These are phyloP conservation scores for Philopotamus ludificatus DNA, from an alignment of 1,140 invertebrate species.

Conservation along the genomic window DNA sequence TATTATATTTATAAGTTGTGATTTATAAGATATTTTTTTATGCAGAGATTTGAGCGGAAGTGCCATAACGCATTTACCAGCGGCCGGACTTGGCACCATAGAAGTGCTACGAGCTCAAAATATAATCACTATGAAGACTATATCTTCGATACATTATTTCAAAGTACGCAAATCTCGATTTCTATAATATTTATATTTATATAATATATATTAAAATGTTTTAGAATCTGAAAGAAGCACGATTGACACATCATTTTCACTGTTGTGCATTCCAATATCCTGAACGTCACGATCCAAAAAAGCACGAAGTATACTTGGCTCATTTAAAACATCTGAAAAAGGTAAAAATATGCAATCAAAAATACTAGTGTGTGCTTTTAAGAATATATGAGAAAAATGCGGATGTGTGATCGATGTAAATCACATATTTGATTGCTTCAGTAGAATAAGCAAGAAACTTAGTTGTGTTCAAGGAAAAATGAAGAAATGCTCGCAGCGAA, in stretches of 20 bases:
- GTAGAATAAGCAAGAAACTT: slow-evolving; percentile 18
- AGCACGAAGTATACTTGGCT: slow-evolving; percentile 60
- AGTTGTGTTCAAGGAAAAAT: slow-evolving; percentile 35
- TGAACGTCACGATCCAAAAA: slow-evolving; percentile 68
- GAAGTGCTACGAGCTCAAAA: slow-evolving; percentile 65
- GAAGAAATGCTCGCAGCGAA: not conserved
- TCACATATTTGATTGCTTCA: slow-evolving; percentile 2
- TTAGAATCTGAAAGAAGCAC: slow-evolving; percentile 57
- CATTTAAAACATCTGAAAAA: slow-evolving; percentile 53
- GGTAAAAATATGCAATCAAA: too few relatives aligned
- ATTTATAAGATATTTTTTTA: not conserved
- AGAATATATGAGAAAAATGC: too few relatives aligned
- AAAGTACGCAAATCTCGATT: slow-evolving; percentile 47
- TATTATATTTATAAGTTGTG: not conserved
- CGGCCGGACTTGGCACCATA: slow-evolving; percentile 64
- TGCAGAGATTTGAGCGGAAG: slow-evolving; percentile 66
- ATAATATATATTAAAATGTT: too few relatives aligned
- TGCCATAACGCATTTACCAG: slow-evolving; percentile 65
- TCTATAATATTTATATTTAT: slow-evolving; percentile 15
- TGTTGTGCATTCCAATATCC: slow-evolving; percentile 88
- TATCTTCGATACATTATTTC: slow-evolving; percentile 76
- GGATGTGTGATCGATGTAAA: too few relatives aligned
- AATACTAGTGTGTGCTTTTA: too few relatives aligned
- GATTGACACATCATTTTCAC: slow-evolving; percentile 82
- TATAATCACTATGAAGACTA: slow-evolving; percentile 65